Conservation (phyloP, 2,113 vertebrate species). For the Cynocephalus volans region DNA sequence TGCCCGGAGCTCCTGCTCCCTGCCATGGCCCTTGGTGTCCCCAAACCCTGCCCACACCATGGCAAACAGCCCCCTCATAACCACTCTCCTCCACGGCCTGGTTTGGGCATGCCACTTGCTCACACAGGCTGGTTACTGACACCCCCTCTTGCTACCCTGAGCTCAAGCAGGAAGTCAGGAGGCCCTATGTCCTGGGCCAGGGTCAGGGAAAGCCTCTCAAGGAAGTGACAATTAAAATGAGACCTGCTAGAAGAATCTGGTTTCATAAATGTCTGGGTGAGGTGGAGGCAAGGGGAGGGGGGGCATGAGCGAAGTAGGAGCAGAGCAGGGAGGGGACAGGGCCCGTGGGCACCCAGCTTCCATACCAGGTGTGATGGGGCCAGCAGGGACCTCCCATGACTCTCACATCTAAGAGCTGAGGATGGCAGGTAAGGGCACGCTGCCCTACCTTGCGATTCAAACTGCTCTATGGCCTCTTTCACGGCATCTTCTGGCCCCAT, state of each 20-base stretch:
- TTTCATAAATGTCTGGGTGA: neutral
- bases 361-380: neutral
- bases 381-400: neutral
- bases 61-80: neutral
- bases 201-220: neutral
- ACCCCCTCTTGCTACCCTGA: neutral
- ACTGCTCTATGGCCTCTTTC: constrained; percentile 95
- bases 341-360: neutral
- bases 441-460: constrained; percentile 95
- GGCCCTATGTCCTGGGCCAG: neutral
- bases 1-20: neutral
- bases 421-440: neutral
- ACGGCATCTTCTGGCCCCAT: constrained; percentile 95
- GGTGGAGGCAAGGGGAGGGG: neutral
- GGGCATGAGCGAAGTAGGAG: neutral
- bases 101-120: neutral
- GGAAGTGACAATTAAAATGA: constrained; percentile 14
- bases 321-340: neutral
- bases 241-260: neutral
- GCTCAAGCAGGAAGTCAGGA: neutral
- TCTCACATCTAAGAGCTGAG: neutral
- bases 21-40: neutral
- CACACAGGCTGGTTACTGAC: neutral
- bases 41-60: neutral
- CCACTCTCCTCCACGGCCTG: neutral